Percentiles rank a stretch among this genome's conserved stretches.
Evolutionary conservation across 2,797 vertebrate species (phyloP).

Genomic region (Emys orbicularis): DNA sequence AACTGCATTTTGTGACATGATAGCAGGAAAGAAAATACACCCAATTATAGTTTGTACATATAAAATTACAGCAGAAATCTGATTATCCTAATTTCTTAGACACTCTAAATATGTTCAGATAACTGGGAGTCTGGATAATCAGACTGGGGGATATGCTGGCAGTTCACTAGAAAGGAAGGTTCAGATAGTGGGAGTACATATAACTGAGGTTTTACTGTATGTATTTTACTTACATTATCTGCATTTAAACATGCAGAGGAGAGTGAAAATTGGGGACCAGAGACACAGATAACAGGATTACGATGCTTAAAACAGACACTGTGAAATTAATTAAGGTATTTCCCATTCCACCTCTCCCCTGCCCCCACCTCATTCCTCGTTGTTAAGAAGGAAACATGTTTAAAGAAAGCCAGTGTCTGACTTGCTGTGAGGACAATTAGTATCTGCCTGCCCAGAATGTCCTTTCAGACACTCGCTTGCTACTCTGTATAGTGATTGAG

Average conservation of each 20-base stretch:
- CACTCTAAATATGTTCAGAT: too few relatives aligned
- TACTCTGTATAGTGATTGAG: not conserved
- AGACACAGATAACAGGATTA: not conserved
- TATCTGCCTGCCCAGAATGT: not conserved
- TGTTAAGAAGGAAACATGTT: not conserved
- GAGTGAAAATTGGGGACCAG: not conserved
- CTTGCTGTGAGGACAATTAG: not conserved
- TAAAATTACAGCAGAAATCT: too few relatives aligned
- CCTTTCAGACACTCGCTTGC: not conserved
- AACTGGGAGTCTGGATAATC: too few relatives aligned
- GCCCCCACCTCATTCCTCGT: not conserved
- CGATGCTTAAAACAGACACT: not conserved
- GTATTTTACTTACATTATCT: constrained; percentile 5
- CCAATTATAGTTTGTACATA: too few relatives aligned
- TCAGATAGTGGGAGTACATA: not conserved
- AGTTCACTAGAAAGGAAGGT: too few relatives aligned
- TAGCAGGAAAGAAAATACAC: too few relatives aligned
- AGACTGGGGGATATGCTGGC: too few relatives aligned
- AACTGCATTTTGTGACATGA: too few relatives aligned
- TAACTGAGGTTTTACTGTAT: not conserved
- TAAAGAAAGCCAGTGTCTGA: not conserved
- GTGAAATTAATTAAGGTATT: constrained; percentile 26
- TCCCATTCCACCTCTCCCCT: not conserved
- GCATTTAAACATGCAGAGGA: not conserved
- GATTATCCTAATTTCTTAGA: too few relatives aligned